These are phyloP conservation scores for Megalonaias nervosa DNA, from an alignment of 1,140 invertebrate species.

Conservation along the genomic window DNA sequence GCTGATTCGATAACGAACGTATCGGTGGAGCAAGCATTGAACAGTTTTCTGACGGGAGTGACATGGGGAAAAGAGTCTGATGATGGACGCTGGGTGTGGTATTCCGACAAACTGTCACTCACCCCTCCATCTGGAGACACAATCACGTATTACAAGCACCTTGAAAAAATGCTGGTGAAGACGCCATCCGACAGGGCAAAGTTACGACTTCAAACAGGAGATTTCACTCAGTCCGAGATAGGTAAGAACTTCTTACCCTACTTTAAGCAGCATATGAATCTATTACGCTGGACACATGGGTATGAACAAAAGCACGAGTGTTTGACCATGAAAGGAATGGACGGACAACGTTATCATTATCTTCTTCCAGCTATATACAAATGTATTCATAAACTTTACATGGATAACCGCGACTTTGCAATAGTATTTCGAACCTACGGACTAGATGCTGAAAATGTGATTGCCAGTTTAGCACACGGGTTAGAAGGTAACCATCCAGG, in stretches of 20 bases:
- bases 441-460: constrained; percentile 63
- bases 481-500: constrained; percentile 61
- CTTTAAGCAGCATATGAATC: constrained; percentile 54
- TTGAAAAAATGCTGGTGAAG: constrained; percentile 61
- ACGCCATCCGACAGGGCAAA: constrained; percentile 52
- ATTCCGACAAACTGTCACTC: constrained; percentile 52
- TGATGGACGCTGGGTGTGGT: constrained; percentile 57
- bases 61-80: constrained; percentile 59
- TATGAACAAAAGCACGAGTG: constrained; percentile 18
- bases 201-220: constrained; percentile 58
- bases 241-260: constrained; percentile 55
- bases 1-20: constrained; percentile 68
- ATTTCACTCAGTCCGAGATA: constrained; percentile 56
- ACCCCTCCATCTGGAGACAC: constrained; percentile 44
- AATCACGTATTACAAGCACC: constrained; percentile 65
- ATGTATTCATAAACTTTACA: constrained; percentile 53
- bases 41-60: constrained; percentile 66
- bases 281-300: constrained; percentile 52
- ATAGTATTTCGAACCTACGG: constrained; percentile 68
- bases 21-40: constrained; percentile 65
- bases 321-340: constrained; percentile 58
- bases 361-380: constrained; percentile 66
- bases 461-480: constrained; percentile 53
- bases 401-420: constrained; percentile 58
- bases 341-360: constrained; percentile 66